These are phyloP conservation scores for Siniperca undulata DNA, from an alignment of 2,797 vertebrate genomes.

Conservation along the genomic window DNA sequence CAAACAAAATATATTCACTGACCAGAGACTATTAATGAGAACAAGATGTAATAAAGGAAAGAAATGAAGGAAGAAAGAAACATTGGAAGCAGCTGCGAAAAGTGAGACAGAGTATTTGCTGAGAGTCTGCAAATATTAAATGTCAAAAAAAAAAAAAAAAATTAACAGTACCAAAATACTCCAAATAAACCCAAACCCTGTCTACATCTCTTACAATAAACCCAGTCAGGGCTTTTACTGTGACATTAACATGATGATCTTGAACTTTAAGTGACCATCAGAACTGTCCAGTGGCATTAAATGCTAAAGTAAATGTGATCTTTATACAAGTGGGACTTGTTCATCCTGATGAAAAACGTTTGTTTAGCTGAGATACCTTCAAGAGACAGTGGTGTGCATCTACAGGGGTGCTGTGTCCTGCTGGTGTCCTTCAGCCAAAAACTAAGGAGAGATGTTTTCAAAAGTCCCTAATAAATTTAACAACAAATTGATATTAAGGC, in stretches of 20 bases:
- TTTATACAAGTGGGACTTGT: background rate
- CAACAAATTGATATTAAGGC: background rate
- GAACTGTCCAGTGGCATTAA: background rate
- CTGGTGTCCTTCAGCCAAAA: background rate
- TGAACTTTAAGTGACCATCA: conserved; percentile 13
- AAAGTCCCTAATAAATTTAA: too few species aligned
- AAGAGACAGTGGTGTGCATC: background rate
- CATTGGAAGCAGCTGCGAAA: background rate
- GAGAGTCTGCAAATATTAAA: conserved; percentile 16
- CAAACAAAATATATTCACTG: background rate
- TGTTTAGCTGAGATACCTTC: background rate
- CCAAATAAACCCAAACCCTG: background rate
- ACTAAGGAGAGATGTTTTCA: background rate
- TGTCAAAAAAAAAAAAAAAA: conserved; percentile 4
- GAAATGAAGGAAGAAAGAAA: background rate
- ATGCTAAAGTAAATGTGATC: background rate
- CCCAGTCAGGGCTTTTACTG: background rate
- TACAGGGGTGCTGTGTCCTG: background rate
- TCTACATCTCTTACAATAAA: background rate
- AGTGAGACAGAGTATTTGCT: background rate
- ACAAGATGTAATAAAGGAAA: background rate
- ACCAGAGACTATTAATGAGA: background rate
- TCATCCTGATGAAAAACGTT: background rate
- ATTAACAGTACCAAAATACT: background rate
- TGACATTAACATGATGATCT: conserved; percentile 22